A percentile compares a stretch with the other conserved stretches of the same genome.
Conservation (phyloP, 1,140 invertebrate genomes). For the Tachypleus tridentatus region DNA sequence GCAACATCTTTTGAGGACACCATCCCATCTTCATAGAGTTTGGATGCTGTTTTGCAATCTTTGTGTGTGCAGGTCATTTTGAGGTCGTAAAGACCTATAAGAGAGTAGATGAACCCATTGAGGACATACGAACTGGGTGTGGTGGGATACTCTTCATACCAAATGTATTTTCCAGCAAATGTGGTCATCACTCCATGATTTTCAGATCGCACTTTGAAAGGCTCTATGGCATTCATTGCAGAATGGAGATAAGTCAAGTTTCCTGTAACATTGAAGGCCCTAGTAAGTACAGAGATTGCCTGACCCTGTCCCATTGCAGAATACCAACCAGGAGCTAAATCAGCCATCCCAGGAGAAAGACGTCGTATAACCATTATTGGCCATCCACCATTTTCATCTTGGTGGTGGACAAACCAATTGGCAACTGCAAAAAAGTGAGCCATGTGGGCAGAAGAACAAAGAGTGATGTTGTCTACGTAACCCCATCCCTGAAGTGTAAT, state of each 20-base stretch:
- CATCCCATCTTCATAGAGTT: conserved; percentile 76
- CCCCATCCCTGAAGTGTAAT: conserved; percentile 59
- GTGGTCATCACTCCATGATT: conserved; percentile 66
- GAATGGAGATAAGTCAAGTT: conserved; percentile 62
- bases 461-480: conserved; percentile 63
- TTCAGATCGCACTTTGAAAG: conserved; percentile 55
- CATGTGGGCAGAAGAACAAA: conserved; percentile 70
- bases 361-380: conserved; percentile 68
- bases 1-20: conserved; percentile 79
- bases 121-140: conserved; percentile 87
- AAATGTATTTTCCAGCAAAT: conserved; percentile 68
- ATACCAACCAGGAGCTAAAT: conserved; percentile 78
- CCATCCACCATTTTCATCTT: conserved; percentile 79
- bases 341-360: conserved; percentile 55
- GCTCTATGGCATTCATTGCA: conserved; percentile 63
- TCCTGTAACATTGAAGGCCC: conserved; percentile 73
- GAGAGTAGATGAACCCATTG: conserved; percentile 97
- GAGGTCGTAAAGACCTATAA: conserved; percentile 91
- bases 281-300: conserved; percentile 77
- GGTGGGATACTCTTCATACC: conserved; percentile 99
- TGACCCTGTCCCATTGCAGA: conserved; percentile 98
- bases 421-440: conserved; percentile 84
- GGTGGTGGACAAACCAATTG: conserved; percentile 80
- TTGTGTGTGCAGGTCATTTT: conserved; percentile 45
- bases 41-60: conserved; percentile 47